Conservation (phyloP, 2,113 vertebrate genomes). For the Dolichotis patagonum region DNA sequence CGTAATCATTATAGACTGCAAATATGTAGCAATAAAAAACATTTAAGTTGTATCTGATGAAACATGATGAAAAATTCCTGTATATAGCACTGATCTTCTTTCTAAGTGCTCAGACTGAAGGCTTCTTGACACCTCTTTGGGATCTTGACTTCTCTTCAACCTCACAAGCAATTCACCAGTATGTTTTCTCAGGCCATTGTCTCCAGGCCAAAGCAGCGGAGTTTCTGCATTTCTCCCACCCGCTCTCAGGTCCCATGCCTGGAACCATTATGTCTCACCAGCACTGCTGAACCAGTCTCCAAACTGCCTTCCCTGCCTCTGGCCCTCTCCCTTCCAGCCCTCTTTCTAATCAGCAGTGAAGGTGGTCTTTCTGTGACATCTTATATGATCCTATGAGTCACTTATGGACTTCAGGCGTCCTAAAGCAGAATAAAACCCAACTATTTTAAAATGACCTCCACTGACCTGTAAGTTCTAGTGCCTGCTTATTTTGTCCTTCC, state of each 20-base stretch:
- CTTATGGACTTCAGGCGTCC: not conserved
- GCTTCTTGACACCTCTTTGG: not conserved
- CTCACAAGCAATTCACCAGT: not conserved
- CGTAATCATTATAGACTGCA: not conserved
- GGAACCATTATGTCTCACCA: not conserved
- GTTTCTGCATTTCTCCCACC: not conserved
- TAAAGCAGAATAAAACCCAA: conserved; percentile 22
- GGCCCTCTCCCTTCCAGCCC: not conserved
- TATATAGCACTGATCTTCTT: not conserved
- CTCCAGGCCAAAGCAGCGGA: not conserved
- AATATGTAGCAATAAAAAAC: not conserved
- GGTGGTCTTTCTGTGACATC: not conserved
- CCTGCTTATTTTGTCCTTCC: not conserved
- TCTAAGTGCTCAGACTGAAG: not conserved
- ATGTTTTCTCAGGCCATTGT: not conserved
- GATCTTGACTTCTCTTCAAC: not conserved
- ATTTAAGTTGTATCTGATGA: not conserved
- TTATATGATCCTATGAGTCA: not conserved
- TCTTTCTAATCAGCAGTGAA: not conserved
- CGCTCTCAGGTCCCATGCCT: not conserved
- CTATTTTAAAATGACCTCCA: not conserved
- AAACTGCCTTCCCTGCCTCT: not conserved
- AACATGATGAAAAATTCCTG: not conserved
- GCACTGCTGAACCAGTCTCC: not conserved
- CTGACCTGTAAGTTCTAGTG: not conserved